Conservation (phyloP, 92 coral and sea anemone genomes). For the Palythoa grandis region DNA sequence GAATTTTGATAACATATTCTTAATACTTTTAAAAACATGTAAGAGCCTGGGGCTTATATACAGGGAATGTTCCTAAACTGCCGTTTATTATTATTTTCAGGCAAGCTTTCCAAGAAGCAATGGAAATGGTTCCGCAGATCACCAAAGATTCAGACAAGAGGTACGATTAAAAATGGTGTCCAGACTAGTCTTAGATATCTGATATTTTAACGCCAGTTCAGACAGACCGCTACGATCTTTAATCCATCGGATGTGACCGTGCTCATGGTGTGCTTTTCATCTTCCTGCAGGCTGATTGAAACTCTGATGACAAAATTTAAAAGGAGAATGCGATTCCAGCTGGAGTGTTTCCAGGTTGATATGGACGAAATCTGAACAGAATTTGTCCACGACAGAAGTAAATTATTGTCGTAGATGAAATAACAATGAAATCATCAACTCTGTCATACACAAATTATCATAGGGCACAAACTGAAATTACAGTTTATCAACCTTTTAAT, state of each 20-base stretch:
- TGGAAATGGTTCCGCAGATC: conserved; percentile 64
- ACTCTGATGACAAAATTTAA: conserved; percentile 87
- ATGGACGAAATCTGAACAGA: conserved; percentile 70
- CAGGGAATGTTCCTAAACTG: too few species aligned
- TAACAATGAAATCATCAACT: too few species aligned
- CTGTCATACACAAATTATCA: too few species aligned
- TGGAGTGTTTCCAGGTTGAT: conserved; percentile 89
- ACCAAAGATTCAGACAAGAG: conserved; percentile 86
- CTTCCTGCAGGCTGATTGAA: conserved; percentile 69
- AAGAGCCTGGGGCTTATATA: too few species aligned
- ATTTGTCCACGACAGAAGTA: too few species aligned
- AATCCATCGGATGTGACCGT: too few species aligned
- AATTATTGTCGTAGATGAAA: too few species aligned
- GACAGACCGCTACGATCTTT: background rate
- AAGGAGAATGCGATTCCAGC: conserved; percentile 88
- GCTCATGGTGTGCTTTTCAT: background rate
- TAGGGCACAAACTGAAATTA: too few species aligned
- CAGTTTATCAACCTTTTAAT: too few species aligned
- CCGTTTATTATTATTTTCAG: conserved; percentile 21
- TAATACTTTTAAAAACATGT: too few species aligned
- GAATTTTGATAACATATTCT: too few species aligned
- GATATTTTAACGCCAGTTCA: background rate
- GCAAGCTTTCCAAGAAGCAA: conserved; percentile 61
- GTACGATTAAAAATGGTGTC: conserved; percentile 21
- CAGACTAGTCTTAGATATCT: background rate